Evolutionary conservation across 37 sponge, comb jelly and placozoan genomes (phyloP), one percentile per base, ranked within the genome.

Genomic region (Aphrocallistes beatrix): DNA sequence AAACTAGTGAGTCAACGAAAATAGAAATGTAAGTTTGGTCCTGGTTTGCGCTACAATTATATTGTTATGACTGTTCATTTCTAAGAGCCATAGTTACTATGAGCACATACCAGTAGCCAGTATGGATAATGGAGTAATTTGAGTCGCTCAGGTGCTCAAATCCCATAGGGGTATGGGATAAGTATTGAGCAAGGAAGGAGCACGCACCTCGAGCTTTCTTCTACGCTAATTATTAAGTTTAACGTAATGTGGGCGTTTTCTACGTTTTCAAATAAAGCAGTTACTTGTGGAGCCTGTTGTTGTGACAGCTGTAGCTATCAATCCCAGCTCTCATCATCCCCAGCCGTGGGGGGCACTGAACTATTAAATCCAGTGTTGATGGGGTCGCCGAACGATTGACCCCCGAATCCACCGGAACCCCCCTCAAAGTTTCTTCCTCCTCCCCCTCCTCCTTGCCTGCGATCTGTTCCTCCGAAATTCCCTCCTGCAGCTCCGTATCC

Each of bases 401-500:
- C 75, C 75, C 75, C 75, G 34, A 6, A 60, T 60, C 75, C 75
- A 60, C 34, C 75, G 3, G 75, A 21, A 19, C 75, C 28, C 1
- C n/a, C n/a, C 8, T 30, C 85, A 32, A 3, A 84, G 30, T 37
- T 36, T 40, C 50, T 17, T 25, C 86, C 69, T 19, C 84, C 84
- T 36, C 82, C 39, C 38, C 25, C n/a, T 23, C 75, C 75, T 28
- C 91, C 85, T 38, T 90, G 91, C 39, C 97, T 89, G 75, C 86
- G 81, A 81, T 96, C 97, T 28, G 88, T 88, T 38, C 92, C 94
- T 21, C 94, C 97, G 90, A 96, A 96, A 28, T 82, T 51, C 0
- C 94, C 93, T 23, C 93, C 93, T 3, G 86, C 87, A 30, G 92
- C 89, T 9, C 97, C 91, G 75, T 87, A 92, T 51, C 89, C 89